A percentile compares a stretch with the other conserved stretches of the same genome.
These are phyloP conservation scores for Thinocorus orbignyianus DNA, from an alignment of 2,113 vertebrate genomes.

Conservation along the genomic window DNA sequence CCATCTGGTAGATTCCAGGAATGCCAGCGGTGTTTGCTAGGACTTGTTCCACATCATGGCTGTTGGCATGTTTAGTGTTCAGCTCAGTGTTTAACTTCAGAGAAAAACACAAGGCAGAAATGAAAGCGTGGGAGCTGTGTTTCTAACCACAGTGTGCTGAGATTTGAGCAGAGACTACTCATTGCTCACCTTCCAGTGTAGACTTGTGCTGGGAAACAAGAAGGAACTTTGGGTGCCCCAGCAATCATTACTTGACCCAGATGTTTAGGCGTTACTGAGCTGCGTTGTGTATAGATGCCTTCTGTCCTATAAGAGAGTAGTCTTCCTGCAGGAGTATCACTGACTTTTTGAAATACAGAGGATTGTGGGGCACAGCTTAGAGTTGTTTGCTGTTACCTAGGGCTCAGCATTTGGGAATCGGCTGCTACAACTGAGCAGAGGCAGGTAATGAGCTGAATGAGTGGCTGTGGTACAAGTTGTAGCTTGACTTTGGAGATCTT, in stretches of 20 bases:
- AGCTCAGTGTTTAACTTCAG: neutral
- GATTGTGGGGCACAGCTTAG: neutral
- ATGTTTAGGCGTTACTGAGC: neutral
- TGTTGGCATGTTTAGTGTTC: neutral
- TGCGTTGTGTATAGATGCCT: neutral
- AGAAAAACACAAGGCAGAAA: neutral
- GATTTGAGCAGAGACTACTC: neutral
- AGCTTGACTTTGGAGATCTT: neutral
- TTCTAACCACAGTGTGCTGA: neutral
- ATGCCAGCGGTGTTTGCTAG: constrained; percentile 30
- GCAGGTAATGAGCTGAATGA: neutral
- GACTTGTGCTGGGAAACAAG: neutral
- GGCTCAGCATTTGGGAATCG: neutral
- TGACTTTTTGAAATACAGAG: neutral
- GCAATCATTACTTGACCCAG: neutral
- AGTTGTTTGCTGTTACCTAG: neutral
- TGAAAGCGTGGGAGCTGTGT: neutral
- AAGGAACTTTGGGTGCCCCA: neutral
- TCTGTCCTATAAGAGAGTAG: neutral
- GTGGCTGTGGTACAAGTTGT: neutral
- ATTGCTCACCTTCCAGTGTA: neutral
- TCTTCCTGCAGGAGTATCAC: neutral
- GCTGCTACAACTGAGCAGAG: neutral
- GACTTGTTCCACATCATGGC: constrained; percentile 5
- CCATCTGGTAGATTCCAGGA: constrained; percentile 8